These are phyloP conservation scores for Parazoanthus darwini DNA, from an alignment of 92 coral and sea anemone genomes.

Conservation along the genomic window DNA sequence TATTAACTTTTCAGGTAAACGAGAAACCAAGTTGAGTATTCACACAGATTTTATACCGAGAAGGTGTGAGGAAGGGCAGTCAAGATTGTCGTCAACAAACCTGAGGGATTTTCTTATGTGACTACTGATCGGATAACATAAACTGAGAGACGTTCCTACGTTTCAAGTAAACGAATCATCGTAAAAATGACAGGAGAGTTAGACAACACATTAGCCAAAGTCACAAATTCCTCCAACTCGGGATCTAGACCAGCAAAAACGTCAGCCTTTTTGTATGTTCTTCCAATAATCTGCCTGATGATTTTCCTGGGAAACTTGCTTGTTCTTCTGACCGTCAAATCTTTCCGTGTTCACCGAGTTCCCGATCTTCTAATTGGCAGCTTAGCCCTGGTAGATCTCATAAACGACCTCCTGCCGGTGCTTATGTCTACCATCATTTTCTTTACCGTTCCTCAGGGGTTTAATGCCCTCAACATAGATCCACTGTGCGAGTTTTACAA, in stretches of 20 bases:
- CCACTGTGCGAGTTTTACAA: conserved; percentile 56
- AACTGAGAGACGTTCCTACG: background rate
- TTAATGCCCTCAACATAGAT: conserved; percentile 4
- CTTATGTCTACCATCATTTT: conserved; percentile 42
- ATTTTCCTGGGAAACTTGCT: conserved; percentile 55
- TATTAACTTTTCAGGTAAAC: background rate
- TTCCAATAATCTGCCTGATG: conserved; percentile 47
- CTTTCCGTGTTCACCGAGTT: conserved; percentile 49
- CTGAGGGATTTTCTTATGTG: background rate
- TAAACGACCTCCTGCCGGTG: conserved; percentile 54
- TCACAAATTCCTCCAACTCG: conserved; percentile 11
- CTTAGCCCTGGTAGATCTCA: conserved; percentile 47
- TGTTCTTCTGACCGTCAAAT: conserved; percentile 43
- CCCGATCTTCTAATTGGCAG: conserved; percentile 60
- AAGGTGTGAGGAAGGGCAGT: too few species aligned
- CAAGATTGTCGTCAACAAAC: background rate
- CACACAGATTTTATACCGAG: background rate
- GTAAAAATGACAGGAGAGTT: conserved; percentile 13
- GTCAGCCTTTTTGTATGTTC: conserved; percentile 10
- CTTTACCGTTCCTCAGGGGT: conserved; percentile 39
- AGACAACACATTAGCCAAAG: background rate
- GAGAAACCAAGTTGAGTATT: background rate
- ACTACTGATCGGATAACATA: background rate
- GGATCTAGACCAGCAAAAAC: background rate
- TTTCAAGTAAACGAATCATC: background rate